Conservation (phyloP, 1,140 invertebrate species). For the Procambarus virginalis region DNA sequence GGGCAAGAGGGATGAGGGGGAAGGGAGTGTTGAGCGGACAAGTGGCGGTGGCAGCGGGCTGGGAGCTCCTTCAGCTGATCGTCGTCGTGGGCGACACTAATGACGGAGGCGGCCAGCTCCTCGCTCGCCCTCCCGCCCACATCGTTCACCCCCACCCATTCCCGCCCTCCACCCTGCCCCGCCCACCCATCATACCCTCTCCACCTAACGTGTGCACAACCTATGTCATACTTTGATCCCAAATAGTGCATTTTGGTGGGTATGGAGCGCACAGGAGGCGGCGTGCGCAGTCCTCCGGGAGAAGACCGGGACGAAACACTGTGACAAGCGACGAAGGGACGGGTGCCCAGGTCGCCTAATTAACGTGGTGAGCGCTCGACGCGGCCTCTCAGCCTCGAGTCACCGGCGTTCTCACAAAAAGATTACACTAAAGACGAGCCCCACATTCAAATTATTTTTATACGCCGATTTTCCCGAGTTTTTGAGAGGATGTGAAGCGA, state of each 20-base stretch:
- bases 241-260: background rate
- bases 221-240: background rate
- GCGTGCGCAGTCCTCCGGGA: background rate
- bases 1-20: background rate
- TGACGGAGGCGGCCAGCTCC: slow-evolving; percentile 14
- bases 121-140: background rate
- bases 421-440: slow-evolving; percentile 63
- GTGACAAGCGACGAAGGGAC: background rate
- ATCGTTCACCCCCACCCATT: slow-evolving; percentile 13
- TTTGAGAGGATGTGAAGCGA: slow-evolving; percentile 61
- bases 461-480: slow-evolving; percentile 63
- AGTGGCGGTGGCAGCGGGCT: slow-evolving; percentile 47
- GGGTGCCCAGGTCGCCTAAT: slow-evolving; percentile 42
- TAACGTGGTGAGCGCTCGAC: slow-evolving; percentile 60
- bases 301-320: background rate
- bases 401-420: slow-evolving; percentile 60
- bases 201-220: background rate
- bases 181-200: background rate
- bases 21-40: slow-evolving; percentile 51
- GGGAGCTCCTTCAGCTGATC: slow-evolving; percentile 48
- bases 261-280: background rate
- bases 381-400: slow-evolving; percentile 44
- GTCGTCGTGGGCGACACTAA: slow-evolving; percentile 51
- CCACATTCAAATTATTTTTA: slow-evolving; percentile 65
- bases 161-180: background rate